Base-by-base conservation (phyloP, 2,888 invertebrate species). In the Apotomis turbidana region DNA sequence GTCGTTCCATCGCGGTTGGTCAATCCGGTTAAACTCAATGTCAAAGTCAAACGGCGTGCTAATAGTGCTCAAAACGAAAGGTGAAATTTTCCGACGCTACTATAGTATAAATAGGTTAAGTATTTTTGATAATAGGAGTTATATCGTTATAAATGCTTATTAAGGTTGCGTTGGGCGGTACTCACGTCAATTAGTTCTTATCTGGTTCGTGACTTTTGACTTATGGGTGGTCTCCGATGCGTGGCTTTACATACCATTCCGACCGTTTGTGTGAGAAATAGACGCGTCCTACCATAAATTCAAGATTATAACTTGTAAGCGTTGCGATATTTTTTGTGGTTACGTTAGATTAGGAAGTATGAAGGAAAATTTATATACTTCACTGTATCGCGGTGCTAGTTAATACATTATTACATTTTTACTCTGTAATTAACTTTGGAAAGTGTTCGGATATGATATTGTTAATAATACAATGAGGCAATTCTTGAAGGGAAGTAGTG, bases 161-260 rank as follows among this genome's bases (percentile, higher is more conserved):
- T 90, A 92, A 87, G 86, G 85, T 82, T 85, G 83, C 83, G 81
- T 81, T 80, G 83, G 88, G 86, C 88, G 85, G 85, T 84, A 87
- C 83, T 87, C 87, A 90, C 90, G 91, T 90, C 92, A 91, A 92
- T 92, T 91, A 90, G 88, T 61, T 80, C 81, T 84, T 88, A 88
- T 88, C 86, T 87, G 74, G 78, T 91, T 91, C 93, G 93, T 93
- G 93, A 91, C 93, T 87, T 83, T 84, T 92, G 92, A 92, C 89
- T 93, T 92, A 92, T 90, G 87, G 82, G 79, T 79, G 87, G 83
- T 93, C 91, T 89, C 83, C 87, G 83, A 86, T 83, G 87, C 87
- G 87, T 85, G 85, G 84, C 79, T 76, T 77, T 77, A 78, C 77
- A 76, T 74, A 78, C 82, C 80, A 83, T 84, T 83, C 81, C 79